Evolutionary conservation across 1,140 invertebrate genomes (phyloP).

Genomic region (Leptopilina boulardi): DNA sequence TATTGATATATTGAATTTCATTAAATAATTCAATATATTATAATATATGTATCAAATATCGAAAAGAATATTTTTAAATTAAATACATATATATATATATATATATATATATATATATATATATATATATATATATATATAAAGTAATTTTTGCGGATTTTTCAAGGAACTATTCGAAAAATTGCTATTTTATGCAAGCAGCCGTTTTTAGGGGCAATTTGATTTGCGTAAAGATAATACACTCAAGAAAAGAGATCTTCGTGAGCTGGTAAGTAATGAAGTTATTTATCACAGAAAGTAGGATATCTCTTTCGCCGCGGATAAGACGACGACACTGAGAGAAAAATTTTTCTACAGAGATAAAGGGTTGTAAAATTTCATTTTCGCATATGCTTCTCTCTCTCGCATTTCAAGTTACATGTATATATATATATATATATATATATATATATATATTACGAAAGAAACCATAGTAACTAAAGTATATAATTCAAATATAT

Average conservation of each 20-base stretch:
- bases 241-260: slow-evolving; percentile 5
- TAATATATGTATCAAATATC: too few relatives aligned
- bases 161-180: neutral
- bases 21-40: too few relatives aligned
- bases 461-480: too few relatives aligned
- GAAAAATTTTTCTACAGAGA: slow-evolving; percentile 20
- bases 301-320: slow-evolving; percentile 17
- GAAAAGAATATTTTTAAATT: too few relatives aligned
- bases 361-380: slow-evolving; percentile 23
- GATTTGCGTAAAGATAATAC: slow-evolving; percentile 13
- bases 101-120: too few relatives aligned
- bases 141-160: neutral
- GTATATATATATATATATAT: too few relatives aligned
- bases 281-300: slow-evolving; percentile 29
- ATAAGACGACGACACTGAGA: slow-evolving; percentile 23
- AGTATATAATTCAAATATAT: too few relatives aligned
- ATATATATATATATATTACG: too few relatives aligned
- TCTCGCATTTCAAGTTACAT: neutral
- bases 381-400: slow-evolving; percentile 27
- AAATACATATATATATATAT: too few relatives aligned
- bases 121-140: too few relatives aligned
- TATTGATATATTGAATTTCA: too few relatives aligned
- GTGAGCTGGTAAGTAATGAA: slow-evolving; percentile 5
- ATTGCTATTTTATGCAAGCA: neutral
- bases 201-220: slow-evolving; percentile 1